Evolutionary conservation across 2,888 invertebrate genomes (phyloP), one percentile per base, ranked within the genome.

Genomic region (Drosophila bunnanda): DNA sequence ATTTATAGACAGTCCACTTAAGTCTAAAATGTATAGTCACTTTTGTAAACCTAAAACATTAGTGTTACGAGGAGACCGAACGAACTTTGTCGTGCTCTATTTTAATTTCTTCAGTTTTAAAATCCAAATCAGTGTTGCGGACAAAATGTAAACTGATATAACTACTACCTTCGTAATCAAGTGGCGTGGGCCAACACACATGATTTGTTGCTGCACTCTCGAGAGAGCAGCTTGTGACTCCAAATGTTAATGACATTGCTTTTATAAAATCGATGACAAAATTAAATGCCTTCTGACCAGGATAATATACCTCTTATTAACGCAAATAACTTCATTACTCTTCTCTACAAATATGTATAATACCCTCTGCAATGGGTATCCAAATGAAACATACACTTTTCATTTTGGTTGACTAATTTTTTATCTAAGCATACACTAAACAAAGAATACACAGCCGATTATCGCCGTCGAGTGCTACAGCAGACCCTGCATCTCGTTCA

Each of bases 401-500:
- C 17, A 25, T 20, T 55, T 67, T 32, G 22, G 36, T 25, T 67
- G 68, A 66, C 65, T 53, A 32, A 25, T 13, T 67, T 25, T 67
- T 67, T 38, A 53, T 67, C 68, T 66, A 66, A 8, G 36, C 68
- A 17, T 48, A 55, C 20, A 36, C 56, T 67, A 55, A 28, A 46
- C 34, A 57, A 25, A 54, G 22, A 48, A 53, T 32, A 13, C 28
- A 65, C 54, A 53, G 25, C 55, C 32, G 10, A 13, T 38, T 12
- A 43, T 10, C n/a, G 20, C 30, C 12, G 9, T 13, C 13, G 20
- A 10, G 25, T 20, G 75, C 83, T 95, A 98, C 91, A 99, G 94
- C 32, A 99, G 93, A 55, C 97, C 98, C 91, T 98, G 96, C 98
- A 99, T 98, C 93, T 99, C 99, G 91, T 96, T 96, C 98, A 99